These are phyloP conservation scores for Sinhomidia bicolor DNA, from an alignment of 2,888 invertebrate genomes.

Conservation along the genomic window DNA sequence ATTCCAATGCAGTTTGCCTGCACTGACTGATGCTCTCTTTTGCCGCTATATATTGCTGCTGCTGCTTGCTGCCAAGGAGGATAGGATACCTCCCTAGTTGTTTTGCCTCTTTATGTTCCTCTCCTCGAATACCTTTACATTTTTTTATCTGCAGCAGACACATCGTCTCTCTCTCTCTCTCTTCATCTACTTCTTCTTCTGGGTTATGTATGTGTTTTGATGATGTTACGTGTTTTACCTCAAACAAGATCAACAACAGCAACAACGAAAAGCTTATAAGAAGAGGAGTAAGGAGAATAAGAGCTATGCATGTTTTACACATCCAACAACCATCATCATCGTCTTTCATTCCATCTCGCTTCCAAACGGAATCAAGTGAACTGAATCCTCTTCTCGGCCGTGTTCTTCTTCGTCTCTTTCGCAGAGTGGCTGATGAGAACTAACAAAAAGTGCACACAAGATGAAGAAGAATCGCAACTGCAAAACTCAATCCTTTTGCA, in stretches of 20 bases:
- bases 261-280: slow-evolving; percentile 1
- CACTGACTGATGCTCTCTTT: background rate
- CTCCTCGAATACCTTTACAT: slow-evolving; percentile 8
- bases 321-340: background rate
- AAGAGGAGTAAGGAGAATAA: background rate
- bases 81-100: slow-evolving; percentile 1
- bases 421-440: no score
- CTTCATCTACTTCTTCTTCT: no score
- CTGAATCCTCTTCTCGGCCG: slow-evolving; percentile 21
- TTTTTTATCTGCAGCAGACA: slow-evolving; percentile 13
- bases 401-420: background rate
- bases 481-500: slow-evolving; percentile 50
- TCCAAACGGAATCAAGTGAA: slow-evolving; percentile 50
- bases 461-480: slow-evolving; percentile 35
- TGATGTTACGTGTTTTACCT: slow-evolving; percentile 30
- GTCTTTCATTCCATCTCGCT: slow-evolving; percentile 28
- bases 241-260: slow-evolving; percentile 24
- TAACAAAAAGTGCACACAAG: no score
- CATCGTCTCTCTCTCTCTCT: slow-evolving; percentile 14
- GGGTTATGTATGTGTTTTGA: background rate
- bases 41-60: background rate
- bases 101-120: background rate
- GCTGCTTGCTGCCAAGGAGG: background rate
- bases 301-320: background rate
- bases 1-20: no score